These are phyloP conservation scores for Plebejus melissa DNA, from an alignment of 2,888 invertebrate genomes.

Conservation along the genomic window DNA sequence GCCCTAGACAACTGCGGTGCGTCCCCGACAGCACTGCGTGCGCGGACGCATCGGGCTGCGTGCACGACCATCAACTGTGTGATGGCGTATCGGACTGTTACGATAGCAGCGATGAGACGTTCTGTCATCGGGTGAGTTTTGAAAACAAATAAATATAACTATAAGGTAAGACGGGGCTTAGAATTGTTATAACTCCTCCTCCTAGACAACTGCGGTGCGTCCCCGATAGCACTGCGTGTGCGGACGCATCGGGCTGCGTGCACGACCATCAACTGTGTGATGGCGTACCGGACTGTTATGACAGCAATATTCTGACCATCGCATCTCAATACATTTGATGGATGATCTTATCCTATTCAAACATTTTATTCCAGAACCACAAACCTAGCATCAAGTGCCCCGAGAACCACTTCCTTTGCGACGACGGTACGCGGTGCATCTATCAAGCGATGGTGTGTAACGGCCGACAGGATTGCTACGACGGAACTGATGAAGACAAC, in stretches of 20 bases:
- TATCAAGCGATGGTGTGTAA: conserved; percentile 82
- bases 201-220: conserved; percentile 54
- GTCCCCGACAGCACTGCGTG: conserved; percentile 80
- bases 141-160: too few relatives aligned
- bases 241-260: conserved; percentile 81
- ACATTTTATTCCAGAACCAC: conserved; percentile 32
- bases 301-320: conserved; percentile 64
- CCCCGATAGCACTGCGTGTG: conserved; percentile 81
- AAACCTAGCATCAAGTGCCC: conserved; percentile 44
- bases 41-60: conserved; percentile 80
- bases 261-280: conserved; percentile 86
- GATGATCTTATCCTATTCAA: neutral
- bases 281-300: conserved; percentile 70
- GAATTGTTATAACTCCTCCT: conserved; percentile 33
- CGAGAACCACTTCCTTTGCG: conserved; percentile 56
- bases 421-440: conserved; percentile 74
- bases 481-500: conserved; percentile 85
- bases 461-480: conserved; percentile 83
- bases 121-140: conserved; percentile 47
- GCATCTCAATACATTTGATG: too few relatives aligned
- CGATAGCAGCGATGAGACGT: conserved; percentile 85
- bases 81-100: conserved; percentile 78
- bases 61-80: conserved; percentile 84
- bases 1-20: conserved; percentile 52
- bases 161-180: too few relatives aligned